These are phyloP conservation scores for Siniperca chuatsi DNA, from an alignment of 2,113 vertebrate species.

Conservation along the genomic window DNA sequence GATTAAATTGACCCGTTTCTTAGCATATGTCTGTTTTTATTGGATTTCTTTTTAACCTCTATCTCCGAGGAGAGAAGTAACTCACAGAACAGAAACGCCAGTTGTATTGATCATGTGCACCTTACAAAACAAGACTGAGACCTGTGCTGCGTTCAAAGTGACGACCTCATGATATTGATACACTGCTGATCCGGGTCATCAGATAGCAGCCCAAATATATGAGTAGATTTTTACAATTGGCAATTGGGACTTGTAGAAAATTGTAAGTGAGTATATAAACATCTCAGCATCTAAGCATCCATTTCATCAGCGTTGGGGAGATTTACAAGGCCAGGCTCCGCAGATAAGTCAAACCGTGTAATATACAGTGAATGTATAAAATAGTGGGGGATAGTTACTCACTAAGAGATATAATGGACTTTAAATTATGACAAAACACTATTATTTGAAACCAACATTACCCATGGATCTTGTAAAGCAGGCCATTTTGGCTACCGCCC, in stretches of 20 bases:
- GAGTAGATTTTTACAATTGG: conserved; percentile 6
- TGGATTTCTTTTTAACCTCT: conserved; percentile 46
- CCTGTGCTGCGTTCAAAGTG: conserved; percentile 16
- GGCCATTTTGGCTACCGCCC: not conserved
- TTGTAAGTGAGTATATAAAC: conserved; percentile 1
- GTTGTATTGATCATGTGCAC: conserved; percentile 38
- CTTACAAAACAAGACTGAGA: conserved; percentile 7
- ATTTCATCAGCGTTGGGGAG: conserved; percentile 10
- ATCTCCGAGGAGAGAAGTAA: conserved; percentile 33
- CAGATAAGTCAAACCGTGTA: not conserved
- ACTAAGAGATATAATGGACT: conserved; percentile 17
- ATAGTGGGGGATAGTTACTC: not conserved
- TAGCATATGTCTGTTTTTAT: conserved; percentile 40
- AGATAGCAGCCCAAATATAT: conserved; percentile 13
- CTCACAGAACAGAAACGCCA: conserved; percentile 49
- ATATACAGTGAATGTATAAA: not conserved
- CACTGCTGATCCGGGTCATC: conserved; percentile 21
- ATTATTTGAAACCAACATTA: not conserved
- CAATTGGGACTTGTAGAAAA: conserved; percentile 1
- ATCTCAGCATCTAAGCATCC: conserved; percentile 3
- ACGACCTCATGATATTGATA: conserved; percentile 37
- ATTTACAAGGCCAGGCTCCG: conserved; percentile 21
- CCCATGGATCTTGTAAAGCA: conserved; percentile 1
- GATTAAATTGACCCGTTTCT: conserved; percentile 57
- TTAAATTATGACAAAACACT: conserved; percentile 26